phyloP scores from a whole-genome alignment of 2,888 invertebrate species.

The Cacoxenus indagator region DNA sequence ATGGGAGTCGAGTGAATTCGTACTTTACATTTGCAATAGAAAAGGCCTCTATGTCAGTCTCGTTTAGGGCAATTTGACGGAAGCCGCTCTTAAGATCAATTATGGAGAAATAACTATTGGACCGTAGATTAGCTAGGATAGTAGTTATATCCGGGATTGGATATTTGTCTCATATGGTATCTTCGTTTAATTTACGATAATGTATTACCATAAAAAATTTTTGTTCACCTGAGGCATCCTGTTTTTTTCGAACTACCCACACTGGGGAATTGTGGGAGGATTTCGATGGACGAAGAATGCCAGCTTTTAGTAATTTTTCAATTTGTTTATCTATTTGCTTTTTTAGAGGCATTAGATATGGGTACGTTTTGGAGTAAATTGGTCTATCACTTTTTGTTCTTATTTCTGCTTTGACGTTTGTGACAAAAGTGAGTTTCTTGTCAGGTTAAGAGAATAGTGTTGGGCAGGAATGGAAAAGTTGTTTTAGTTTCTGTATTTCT shows the following conservation, averaged over 20 bases:
- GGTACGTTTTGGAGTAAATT: background rate
- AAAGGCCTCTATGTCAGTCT: background rate
- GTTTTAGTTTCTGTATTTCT: background rate
- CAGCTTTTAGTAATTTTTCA: background rate
- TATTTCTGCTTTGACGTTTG: background rate
- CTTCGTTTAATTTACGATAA: no score
- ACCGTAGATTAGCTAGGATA: background rate
- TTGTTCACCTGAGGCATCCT: background rate
- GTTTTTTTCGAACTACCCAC: background rate
- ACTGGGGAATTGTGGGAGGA: no score
- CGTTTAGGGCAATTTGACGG: no score
- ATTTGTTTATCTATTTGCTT: conserved; percentile 4
- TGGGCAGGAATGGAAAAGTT: background rate
- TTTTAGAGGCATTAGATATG: background rate
- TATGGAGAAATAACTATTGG: background rate
- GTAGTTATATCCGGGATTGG: background rate
- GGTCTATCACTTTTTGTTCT: background rate
- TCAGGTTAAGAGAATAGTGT: background rate
- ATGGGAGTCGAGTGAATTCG: background rate
- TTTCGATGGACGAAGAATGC: conserved; percentile 2
- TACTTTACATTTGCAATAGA: background rate
- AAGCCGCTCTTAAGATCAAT: background rate
- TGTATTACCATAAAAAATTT: background rate
- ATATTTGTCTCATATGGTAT: no score
- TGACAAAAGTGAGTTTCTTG: background rate